Conservation (phyloP, 2,888 invertebrate genomes). For the Eristalinus sepulchralis region DNA sequence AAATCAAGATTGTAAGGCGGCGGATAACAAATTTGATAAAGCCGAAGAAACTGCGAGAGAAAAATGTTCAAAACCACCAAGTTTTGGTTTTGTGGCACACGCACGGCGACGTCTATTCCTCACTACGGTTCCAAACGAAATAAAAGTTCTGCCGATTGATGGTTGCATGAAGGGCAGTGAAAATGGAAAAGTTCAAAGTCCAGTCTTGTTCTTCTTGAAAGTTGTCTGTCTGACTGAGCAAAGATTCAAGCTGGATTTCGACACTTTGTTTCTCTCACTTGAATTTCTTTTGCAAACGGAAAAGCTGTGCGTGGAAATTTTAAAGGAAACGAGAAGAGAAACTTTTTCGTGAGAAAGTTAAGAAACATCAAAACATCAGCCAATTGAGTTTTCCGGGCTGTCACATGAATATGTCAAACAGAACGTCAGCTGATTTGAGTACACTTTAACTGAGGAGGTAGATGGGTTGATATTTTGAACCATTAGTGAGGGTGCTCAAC, state of each 20-base stretch:
- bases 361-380: neutral
- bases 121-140: constrained; percentile 31
- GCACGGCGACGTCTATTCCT: neutral
- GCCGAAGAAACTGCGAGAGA: constrained; percentile 40
- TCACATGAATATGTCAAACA: neutral
- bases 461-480: neutral
- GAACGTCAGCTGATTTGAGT: neutral
- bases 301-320: neutral
- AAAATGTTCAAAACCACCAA: constrained; percentile 19
- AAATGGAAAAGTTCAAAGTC: constrained; percentile 27
- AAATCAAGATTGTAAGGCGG: constrained; percentile 4
- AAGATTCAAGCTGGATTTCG: neutral
- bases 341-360: neutral
- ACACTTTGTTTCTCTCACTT: neutral
- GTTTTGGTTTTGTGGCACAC: neutral
- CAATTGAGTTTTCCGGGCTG: neutral
- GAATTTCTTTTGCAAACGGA: neutral
- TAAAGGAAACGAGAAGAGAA: neutral
- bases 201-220: constrained; percentile 2
- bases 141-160: constrained; percentile 5
- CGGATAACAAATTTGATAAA: constrained; percentile 19
- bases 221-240: neutral
- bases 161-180: neutral
- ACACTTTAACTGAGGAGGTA: neutral
- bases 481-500: neutral